Conservation (phyloP, 2,113 vertebrate genomes). For the Heptranchias perlo region DNA sequence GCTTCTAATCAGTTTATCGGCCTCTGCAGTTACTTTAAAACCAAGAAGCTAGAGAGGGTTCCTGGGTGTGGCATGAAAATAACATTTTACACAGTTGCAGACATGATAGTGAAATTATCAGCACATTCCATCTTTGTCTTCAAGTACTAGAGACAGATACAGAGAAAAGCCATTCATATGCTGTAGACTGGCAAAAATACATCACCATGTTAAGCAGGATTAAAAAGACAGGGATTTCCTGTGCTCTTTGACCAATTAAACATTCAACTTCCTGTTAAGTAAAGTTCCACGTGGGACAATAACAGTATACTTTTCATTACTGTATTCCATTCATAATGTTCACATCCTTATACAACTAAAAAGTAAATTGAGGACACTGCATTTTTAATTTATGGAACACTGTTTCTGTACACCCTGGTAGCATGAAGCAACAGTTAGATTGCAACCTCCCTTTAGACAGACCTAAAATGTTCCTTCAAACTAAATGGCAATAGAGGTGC, state of each 20-base stretch:
- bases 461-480: neutral
- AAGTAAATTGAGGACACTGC: neutral
- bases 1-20: slow-evolving; percentile 26
- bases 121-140: slow-evolving; percentile 23
- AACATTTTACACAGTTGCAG: slow-evolving; percentile 19
- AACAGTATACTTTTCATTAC: neutral
- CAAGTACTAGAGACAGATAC: slow-evolving; percentile 10
- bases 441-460: neutral
- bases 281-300: neutral
- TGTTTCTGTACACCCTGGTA: neutral
- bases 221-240: neutral
- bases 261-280: neutral
- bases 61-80: slow-evolving; percentile 29
- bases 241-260: neutral
- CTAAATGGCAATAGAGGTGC: neutral
- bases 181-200: neutral
- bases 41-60: slow-evolving; percentile 17
- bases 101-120: slow-evolving; percentile 28
- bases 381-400: neutral
- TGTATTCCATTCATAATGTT: neutral
- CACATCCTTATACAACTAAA: neutral
- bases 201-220: neutral
- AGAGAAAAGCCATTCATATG: neutral
- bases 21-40: slow-evolving; percentile 23
- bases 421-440: neutral